Evolutionary conservation across 1,140 invertebrate species (phyloP), one percentile per base, ranked within the genome.

Genomic region (Medauroidea extradentata): DNA sequence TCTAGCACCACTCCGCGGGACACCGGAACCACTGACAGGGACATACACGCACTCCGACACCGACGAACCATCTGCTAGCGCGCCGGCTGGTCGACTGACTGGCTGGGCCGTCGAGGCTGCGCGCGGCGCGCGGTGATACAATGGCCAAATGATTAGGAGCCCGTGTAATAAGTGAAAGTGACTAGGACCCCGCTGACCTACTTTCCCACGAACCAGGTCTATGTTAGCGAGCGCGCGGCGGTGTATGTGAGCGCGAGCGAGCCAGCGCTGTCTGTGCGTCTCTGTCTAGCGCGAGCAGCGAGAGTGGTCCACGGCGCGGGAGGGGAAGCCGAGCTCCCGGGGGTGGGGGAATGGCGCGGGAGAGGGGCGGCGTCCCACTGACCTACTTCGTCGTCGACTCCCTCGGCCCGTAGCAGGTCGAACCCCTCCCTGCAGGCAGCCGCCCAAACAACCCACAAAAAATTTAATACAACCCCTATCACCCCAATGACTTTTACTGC

Each of bases 101-200:
- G 4, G 29, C 4, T 4, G 29, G 29, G 29, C 5, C 5, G 29
- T 11, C 29, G 11, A 11, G 29, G 29, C 29, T 34, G 29, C 4
- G 29, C 29, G 11, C 29, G 4, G 5, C 11, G 5, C 73, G 72
- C 75, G 73, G 75, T 75, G 74, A 72, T 76, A 81, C 80, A 80
- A 80, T 79, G 79, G 78, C 11, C 5, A 11, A 81, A 81, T 79
- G 79, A 81, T 81, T 80, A 81, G 78, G 75, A 77, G 75, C 13
- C 79, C 79, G 80, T 82, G 81, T 80, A 82, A 82, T 82, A 82
- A 82, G 81, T 83, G 81, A 83, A 82, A 83, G 81, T 83, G 81
- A 81, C 75, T 78, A 34, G 29, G 73, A 77, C 78, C 46, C 27
- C 24, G 44, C 42, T 81, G 81, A 83, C 81, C 81, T 75, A 83